Base-by-base conservation (phyloP, 2,888 invertebrate genomes). In the Apamea epomidion region DNA sequence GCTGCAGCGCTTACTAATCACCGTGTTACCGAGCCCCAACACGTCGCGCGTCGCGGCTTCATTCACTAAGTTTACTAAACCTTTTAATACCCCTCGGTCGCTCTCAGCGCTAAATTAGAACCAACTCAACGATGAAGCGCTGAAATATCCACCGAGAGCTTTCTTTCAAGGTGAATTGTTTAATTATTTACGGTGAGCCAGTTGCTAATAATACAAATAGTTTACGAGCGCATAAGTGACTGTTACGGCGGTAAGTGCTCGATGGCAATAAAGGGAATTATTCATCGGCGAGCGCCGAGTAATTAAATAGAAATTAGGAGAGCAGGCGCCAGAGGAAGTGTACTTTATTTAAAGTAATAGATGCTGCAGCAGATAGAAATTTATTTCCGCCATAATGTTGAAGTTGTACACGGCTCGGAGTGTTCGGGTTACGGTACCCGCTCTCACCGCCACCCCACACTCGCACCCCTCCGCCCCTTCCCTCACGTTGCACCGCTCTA, bases 301-400 rank as follows among this genome's bases (percentile, higher is more conserved):
- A 87, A 88, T 88, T 87, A 89, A 90, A 90, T 85, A 84, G 54
- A 83, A 87, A 90, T 89, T 89, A 87, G 76, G 67, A 73, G 80
- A 75, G 73, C 76, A 71, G 68, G 75, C 85, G 69, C 72, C 54
- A 64, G 81, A 82, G 79, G 81, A 71, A 71, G 58, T 72, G 81
- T 72, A 73, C 65, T 82, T 73, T 80, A 75, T 76, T 76, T 79
- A 86, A 83, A 82, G 78, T 76, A 75, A 65, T 25, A 45, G 85
- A 82, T 71, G 77, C 86, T 84, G 88, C 85, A 86, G 80, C 83
- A 81, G 80, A 88, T 82, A 90, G 54, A 84, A 89, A 90, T 90
- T 82, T 91, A 89, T 91, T 88, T 91, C 88, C 90, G 83, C 89
- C 88, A 90, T 90, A 91, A 90, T 90, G 90, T 91, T 89, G 88